These are phyloP conservation scores for Lethrus apterus DNA, from an alignment of 1,140 invertebrate genomes.

Conservation along the genomic window DNA sequence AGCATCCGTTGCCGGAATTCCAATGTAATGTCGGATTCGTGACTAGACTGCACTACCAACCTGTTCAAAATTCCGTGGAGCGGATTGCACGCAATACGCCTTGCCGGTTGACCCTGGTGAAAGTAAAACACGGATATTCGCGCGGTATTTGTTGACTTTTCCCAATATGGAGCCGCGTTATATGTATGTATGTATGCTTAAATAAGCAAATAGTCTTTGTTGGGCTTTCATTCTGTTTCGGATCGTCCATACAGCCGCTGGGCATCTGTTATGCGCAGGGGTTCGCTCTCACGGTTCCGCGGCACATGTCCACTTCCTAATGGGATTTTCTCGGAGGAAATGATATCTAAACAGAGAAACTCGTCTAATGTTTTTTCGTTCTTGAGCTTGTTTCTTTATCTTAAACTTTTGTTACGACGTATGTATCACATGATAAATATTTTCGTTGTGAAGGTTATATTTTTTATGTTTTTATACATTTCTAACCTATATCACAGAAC, in stretches of 20 bases:
- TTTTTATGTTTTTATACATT: no score
- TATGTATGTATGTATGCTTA: slow-evolving; percentile 14
- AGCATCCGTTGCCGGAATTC: slow-evolving; percentile 20
- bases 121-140: no score
- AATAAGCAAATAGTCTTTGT: slow-evolving; percentile 19
- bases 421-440: no score
- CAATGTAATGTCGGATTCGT: slow-evolving; percentile 19
- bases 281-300: slow-evolving; percentile 6
- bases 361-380: slow-evolving; percentile 6
- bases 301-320: slow-evolving; percentile 18
- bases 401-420: no score
- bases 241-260: slow-evolving; percentile 6
- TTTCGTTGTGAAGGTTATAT: no score
- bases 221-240: not conserved
- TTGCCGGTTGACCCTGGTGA: no score
- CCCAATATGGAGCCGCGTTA: slow-evolving; percentile 16
- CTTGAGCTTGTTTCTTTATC: slow-evolving; percentile 1
- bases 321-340: slow-evolving; percentile 21
- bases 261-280: slow-evolving; percentile 7
- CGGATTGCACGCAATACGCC: slow-evolving; percentile 2
- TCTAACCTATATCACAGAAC: no score
- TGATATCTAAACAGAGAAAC: slow-evolving; percentile 22
- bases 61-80: slow-evolving; percentile 16
- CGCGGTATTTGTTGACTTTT: slow-evolving; percentile 11
- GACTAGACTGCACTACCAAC: slow-evolving; percentile 13